Evolutionary conservation across 2,113 vertebrate species (phyloP).

Genomic region (Sinocyclocheilus anshuiensis): DNA sequence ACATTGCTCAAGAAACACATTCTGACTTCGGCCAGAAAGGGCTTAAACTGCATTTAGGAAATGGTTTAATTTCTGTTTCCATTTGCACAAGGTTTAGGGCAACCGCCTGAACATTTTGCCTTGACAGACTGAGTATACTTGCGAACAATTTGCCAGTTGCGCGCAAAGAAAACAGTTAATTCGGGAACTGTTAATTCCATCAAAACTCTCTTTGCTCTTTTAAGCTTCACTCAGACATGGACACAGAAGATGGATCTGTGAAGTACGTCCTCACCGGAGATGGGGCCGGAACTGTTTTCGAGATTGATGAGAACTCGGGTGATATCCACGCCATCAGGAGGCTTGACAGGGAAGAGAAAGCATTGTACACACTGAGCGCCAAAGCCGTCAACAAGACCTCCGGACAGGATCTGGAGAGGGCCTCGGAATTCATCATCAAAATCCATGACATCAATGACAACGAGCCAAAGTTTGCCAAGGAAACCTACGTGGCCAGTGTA

Average conservation of each 20-base stretch:
- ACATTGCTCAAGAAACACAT: conserved; percentile 27
- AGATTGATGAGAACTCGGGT: conserved; percentile 96
- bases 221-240: conserved; percentile 96
- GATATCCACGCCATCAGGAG: conserved; percentile 96
- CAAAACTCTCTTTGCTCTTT: conserved; percentile 8
- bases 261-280: conserved; percentile 95
- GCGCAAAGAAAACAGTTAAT: not conserved
- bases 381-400: conserved; percentile 91
- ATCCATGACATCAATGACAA: conserved; percentile 99
- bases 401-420: conserved; percentile 88
- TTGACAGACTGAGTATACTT: conserved; percentile 31
- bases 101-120: conserved; percentile 19
- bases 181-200: conserved; percentile 17
- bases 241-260: conserved; percentile 91
- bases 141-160: conserved; percentile 20
- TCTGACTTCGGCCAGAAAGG: conserved; percentile 1
- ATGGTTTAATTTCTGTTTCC: conserved; percentile 30
- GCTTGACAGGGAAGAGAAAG: conserved; percentile 95
- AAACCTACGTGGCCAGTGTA: conserved; percentile 87
- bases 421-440: conserved; percentile 98
- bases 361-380: conserved; percentile 88
- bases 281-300: conserved; percentile 90
- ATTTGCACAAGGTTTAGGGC: conserved; percentile 24
- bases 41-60: conserved; percentile 14
- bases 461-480: conserved; percentile 90